Evolutionary conservation across 2,888 invertebrate species (phyloP), one percentile per base, ranked within the genome.

Genomic region (Bugula neritina): DNA sequence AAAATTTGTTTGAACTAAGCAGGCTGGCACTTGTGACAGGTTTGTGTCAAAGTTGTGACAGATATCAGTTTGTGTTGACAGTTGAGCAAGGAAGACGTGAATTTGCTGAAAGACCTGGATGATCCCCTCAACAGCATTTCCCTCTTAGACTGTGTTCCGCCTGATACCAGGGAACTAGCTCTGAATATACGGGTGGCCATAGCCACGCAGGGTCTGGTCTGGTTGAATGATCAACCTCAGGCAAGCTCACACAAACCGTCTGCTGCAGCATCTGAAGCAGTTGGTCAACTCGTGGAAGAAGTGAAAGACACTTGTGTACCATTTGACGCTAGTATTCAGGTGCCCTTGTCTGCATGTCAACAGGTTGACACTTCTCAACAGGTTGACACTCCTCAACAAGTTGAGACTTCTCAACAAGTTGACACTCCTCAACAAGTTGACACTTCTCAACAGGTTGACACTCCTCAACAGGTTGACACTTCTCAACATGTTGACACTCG

Each of bases 121-220:
- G 79, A 78, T 72, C 63, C 63, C 31, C 63, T 63, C 10, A 63
- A 63, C 63, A 25, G 31, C 5, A 27, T 63, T 5, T 63, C 63
- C 2, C n/a, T 63, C 2, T 63, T 63, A 63, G 63, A 2, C 27
- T 63, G 25, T 25, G 63, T 63, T 2, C 63, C 63, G 10, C 72
- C 71, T 23, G 76, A 73, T 43, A 76, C 82, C 31, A 76, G 77
- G 73, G 79, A 81, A 75, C 80, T 83, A 81, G 81, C 82, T n/a
- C 75, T 78, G 52, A 80, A 82, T 74, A 76, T 83, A 34, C 77
- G 80, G 35, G 79, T 83, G 71, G 81, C 82, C 73, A 80, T 83
- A 76, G 82, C 82, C 74, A 83, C 83, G 23, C 78, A 80, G 74
- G 82, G 82, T 34, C 76, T 77, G 1, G 80, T 83, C 1, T 79